Evolutionary conservation across 2,888 invertebrate genomes (phyloP), one percentile per base, ranked within the genome.

Genomic region (Callinectes sapidus): DNA sequence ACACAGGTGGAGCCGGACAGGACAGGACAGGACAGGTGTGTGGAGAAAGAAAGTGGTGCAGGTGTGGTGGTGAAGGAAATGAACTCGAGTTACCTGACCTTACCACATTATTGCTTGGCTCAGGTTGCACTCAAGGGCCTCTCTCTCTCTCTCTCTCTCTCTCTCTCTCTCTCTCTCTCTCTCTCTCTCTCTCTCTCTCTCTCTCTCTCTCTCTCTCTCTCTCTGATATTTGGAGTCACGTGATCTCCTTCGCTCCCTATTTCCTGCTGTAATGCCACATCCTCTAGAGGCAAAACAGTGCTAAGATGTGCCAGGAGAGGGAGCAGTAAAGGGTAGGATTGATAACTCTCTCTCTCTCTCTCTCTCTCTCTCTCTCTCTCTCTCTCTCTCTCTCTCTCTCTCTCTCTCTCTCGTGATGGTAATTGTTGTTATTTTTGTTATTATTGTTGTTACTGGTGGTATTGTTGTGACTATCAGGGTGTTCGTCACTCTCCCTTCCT

Each of bases 321-420:
- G 66, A 23, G 48, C 48, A 61, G 89, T 13, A 10, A 89, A 39
- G 35, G 89, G 61, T 77, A 28, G 71, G 81, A 18, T 81, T 81
- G 35, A 81, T 81, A 71, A 28, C 10, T n/a, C 28, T n/a, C 28
- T 71, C 71, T 71, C 71, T 71, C n/a, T 88, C 88, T 88, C 88
- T 88, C 88, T 88, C 88, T 88, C 88, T 88, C 88, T 88, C 88
- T 88, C 88, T 88, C 88, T 88, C 88, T 61, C 88, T 88, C 88
- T 88, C 88, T 88, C 88, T 88, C 54, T 54, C 88, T 88, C 88
- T 88, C 88, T 88, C 88, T 88, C 88, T 88, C 88, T 88, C 88
- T 88, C 88, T 88, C 54, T 54, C 54, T 54, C 54, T 54, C 54
- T 88, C 88, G 54, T 71, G 3, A 71, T 71, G 2, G n/a, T 18